phyloP scores from a whole-genome alignment of 2,113 vertebrate genomes.

The Pelvicachromis taeniatus region DNA sequence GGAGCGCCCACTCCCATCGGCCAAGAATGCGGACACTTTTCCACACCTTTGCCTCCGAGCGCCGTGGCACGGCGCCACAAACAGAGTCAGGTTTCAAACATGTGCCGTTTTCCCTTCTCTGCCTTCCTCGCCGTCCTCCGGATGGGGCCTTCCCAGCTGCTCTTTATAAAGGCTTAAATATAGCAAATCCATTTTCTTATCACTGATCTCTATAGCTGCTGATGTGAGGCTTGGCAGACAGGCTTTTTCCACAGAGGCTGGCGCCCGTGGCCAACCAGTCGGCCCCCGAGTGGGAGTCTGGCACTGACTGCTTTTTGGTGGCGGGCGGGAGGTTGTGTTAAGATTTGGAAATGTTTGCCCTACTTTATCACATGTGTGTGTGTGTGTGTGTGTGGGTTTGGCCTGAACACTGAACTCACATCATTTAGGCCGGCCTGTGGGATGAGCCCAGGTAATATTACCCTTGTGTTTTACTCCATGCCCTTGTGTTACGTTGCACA shows the following conservation, averaged over 20 bases:
- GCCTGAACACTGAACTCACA: background rate
- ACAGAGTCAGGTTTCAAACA: slow-evolving; percentile 48
- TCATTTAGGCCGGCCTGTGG: background rate
- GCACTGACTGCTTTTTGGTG: background rate
- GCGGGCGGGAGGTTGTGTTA: background rate
- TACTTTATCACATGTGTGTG: slow-evolving; percentile 4
- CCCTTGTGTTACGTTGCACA: slow-evolving; percentile 53
- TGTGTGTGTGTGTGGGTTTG: background rate
- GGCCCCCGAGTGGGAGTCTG: background rate
- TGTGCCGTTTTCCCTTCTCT: slow-evolving; percentile 5
- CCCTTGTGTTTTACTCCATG: slow-evolving; percentile 9
- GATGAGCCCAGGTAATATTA: background rate
- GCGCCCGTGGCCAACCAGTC: background rate
- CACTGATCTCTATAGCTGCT: slow-evolving; percentile 20
- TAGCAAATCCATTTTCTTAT: slow-evolving; percentile 39
- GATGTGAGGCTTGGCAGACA: background rate
- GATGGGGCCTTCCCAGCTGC: background rate
- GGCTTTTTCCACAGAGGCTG: background rate
- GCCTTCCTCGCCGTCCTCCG: background rate
- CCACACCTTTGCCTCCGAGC: slow-evolving; percentile 53
- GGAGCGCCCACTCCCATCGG: slow-evolving; percentile 33
- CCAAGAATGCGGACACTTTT: slow-evolving; percentile 43
- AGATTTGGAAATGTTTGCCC: slow-evolving; percentile 4
- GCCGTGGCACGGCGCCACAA: slow-evolving; percentile 1
- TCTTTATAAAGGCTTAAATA: slow-evolving; percentile 28